Evolutionary conservation across 1,140 invertebrate species (phyloP).

Genomic region (Drosophila orena): DNA sequence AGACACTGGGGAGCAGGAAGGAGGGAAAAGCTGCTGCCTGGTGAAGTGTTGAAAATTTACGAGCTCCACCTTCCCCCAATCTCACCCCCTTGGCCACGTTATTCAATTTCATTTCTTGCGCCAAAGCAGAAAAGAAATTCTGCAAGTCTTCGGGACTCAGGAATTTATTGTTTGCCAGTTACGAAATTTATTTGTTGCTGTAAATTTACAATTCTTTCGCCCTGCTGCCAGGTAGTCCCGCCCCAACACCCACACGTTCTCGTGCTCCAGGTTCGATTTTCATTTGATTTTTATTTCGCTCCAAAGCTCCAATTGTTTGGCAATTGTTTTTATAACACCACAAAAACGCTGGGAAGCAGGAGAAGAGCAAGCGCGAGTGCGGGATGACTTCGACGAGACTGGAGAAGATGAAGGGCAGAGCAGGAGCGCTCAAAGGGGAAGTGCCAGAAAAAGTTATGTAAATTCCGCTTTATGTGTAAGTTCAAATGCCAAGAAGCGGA

Average conservation of each 20-base stretch:
- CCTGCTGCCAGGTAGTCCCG: constrained; percentile 47
- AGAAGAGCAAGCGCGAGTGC: background rate
- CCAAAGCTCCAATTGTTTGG: constrained; percentile 69
- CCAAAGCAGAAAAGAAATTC: constrained; percentile 53
- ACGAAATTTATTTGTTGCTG: constrained; percentile 80
- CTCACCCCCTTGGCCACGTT: constrained; percentile 33
- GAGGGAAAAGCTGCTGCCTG: constrained; percentile 46
- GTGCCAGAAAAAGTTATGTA: constrained; percentile 80
- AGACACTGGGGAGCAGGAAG: constrained; percentile 3
- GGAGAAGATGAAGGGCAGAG: constrained; percentile 6
- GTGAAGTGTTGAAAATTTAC: constrained; percentile 79
- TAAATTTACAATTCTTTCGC: constrained; percentile 75
- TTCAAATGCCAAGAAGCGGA: constrained; percentile 52
- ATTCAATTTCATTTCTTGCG: constrained; percentile 57
- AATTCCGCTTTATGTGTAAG: constrained; percentile 61
- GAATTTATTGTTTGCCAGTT: constrained; percentile 82
- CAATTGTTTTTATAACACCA: constrained; percentile 76
- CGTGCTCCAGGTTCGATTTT: constrained; percentile 30
- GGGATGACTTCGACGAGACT: constrained; percentile 7
- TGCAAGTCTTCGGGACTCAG: constrained; percentile 68
- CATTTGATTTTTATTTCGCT: constrained; percentile 43
- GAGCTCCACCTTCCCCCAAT: constrained; percentile 33
- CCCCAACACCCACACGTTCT: background rate
- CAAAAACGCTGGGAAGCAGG: constrained; percentile 36
- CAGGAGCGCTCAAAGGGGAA: constrained; percentile 56